A percentile compares a stretch with the other conserved stretches of the same genome.
These are phyloP conservation scores for Geotrypetes seraphini DNA, from an alignment of 2,797 vertebrate genomes.

Conservation along the genomic window DNA sequence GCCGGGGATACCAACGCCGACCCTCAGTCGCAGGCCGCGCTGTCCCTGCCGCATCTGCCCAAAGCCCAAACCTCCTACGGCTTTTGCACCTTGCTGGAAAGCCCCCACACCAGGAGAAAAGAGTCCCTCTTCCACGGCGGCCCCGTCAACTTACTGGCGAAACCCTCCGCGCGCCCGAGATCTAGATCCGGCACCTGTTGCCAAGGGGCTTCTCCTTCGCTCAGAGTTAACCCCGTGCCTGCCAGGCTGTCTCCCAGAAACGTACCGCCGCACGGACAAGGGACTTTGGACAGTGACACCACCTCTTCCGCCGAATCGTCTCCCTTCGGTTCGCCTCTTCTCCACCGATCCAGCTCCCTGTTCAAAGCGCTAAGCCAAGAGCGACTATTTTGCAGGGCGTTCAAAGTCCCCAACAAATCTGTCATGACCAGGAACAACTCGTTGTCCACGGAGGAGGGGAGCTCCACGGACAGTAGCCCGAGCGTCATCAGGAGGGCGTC, in stretches of 20 bases:
- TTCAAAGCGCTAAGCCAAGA: slow-evolving; percentile 63
- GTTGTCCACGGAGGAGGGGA: slow-evolving; percentile 67
- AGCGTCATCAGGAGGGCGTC: slow-evolving; percentile 58
- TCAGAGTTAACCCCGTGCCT: slow-evolving; percentile 28
- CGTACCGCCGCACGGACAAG: slow-evolving; percentile 38
- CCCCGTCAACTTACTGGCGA: slow-evolving; percentile 45
- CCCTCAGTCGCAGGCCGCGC: slow-evolving; percentile 67
- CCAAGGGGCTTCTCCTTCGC: slow-evolving; percentile 41
- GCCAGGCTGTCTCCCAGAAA: slow-evolving; percentile 42
- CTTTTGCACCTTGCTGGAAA: slow-evolving; percentile 71
- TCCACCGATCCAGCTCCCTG: slow-evolving; percentile 53
- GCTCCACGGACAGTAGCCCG: slow-evolving; percentile 71
- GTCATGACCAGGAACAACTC: slow-evolving; percentile 62
- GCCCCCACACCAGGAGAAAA: slow-evolving; percentile 72
- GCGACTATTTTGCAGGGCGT: slow-evolving; percentile 49
- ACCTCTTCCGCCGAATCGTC: slow-evolving; percentile 58
- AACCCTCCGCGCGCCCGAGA: slow-evolving; percentile 35
- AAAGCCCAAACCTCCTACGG: slow-evolving; percentile 58
- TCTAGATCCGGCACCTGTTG: slow-evolving; percentile 46
- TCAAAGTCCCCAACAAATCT: slow-evolving; percentile 37
- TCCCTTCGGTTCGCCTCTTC: slow-evolving; percentile 50
- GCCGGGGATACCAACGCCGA: slow-evolving; percentile 73
- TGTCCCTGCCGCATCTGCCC: slow-evolving; percentile 11
- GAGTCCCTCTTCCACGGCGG: slow-evolving; percentile 72
- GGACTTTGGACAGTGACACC: slow-evolving; percentile 52